These are phyloP conservation scores for Meiosimyza platycephala DNA, from an alignment of 2,888 invertebrate genomes.

Conservation along the genomic window DNA sequence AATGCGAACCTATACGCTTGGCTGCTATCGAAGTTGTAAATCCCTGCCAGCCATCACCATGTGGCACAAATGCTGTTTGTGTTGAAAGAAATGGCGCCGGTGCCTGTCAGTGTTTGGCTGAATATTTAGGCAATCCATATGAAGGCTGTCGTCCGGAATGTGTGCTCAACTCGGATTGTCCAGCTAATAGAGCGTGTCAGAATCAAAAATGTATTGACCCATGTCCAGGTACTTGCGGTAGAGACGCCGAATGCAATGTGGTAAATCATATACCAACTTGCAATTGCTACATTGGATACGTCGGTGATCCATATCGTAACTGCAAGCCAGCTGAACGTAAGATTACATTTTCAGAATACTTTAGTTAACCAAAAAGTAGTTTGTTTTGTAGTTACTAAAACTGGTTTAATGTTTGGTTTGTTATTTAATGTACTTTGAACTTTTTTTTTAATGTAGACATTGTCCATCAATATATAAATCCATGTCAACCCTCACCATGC, in stretches of 20 bases:
- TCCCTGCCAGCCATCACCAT: constrained; percentile 78
- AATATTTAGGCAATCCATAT: constrained; percentile 81
- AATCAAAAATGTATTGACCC: constrained; percentile 81
- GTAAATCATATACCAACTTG: constrained; percentile 79
- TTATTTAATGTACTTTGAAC: constrained; percentile 72
- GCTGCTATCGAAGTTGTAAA: constrained; percentile 69
- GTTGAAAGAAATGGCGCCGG: constrained; percentile 77
- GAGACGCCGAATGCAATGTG: constrained; percentile 78
- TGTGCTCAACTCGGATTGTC: constrained; percentile 77
- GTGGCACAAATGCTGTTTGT: constrained; percentile 79
- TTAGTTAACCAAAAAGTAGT: constrained; percentile 31
- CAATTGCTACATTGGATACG: constrained; percentile 73
- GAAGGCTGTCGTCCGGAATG: constrained; percentile 83
- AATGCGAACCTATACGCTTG: constrained; percentile 69
- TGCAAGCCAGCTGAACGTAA: constrained; percentile 68
- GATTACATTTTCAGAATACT: constrained; percentile 47
- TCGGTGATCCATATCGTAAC: constrained; percentile 73
- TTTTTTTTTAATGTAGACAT: constrained; percentile 62
- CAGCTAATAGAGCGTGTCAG: constrained; percentile 78
- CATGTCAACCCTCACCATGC: constrained; percentile 73
- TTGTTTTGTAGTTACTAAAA: constrained; percentile 53
- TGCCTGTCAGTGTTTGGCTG: constrained; percentile 76
- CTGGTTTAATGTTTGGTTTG: constrained; percentile 17
- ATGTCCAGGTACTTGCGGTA: constrained; percentile 81
- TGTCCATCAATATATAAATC: constrained; percentile 66